Base-by-base conservation (phyloP, 2,113 vertebrate genomes). In the Zosterops borbonicus region DNA sequence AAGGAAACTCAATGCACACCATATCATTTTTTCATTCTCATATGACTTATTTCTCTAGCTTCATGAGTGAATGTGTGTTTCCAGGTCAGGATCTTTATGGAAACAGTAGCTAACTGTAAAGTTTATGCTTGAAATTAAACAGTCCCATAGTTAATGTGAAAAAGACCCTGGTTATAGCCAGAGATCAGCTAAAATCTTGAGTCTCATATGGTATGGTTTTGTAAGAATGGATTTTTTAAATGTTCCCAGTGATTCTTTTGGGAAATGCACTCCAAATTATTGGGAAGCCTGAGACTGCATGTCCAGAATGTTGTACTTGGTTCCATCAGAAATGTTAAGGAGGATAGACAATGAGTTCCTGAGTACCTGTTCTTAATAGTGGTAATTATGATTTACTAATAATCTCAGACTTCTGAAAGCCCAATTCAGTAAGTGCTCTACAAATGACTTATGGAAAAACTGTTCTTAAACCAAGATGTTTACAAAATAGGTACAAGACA, bases 21-120 rank as follows among this genome's bases (percentile, higher is more conserved):
- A 0, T 78, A 56, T 78, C 9, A 42, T 56, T 94, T 94, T 68
- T 94, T 20, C 5, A 0, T 84, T 92, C 73, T 92, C 22, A 4
- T 71, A 29, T 83, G 82, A 53, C 56, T 84, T 50, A 78, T 5
- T 90, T 83, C 86, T 75, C 50, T 35, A 67, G 33, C 42, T 91
- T 92, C 80, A 56, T 55, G 35, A 95, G 76, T 44, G 29, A 93
- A 64, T 52, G 68, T 90, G 83, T 73, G 59, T 92, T 96, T 96
- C 69, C 77, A 84, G 80, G 73, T 91, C 52, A 67, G 69, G 25
- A 68, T 91, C 64, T 94, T 92, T 92, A 84, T 92, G 77, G 86
- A 49, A 96, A 53, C 92, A 84, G 95, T 94, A 95, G 96, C 92
- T 75, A 87, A 79, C 80, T 84, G 69, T 95, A 62, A 90, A 92